Evolutionary conservation across 2,888 invertebrate species (phyloP), one percentile per base, ranked within the genome.

Genomic region (Melanostoma scalare): DNA sequence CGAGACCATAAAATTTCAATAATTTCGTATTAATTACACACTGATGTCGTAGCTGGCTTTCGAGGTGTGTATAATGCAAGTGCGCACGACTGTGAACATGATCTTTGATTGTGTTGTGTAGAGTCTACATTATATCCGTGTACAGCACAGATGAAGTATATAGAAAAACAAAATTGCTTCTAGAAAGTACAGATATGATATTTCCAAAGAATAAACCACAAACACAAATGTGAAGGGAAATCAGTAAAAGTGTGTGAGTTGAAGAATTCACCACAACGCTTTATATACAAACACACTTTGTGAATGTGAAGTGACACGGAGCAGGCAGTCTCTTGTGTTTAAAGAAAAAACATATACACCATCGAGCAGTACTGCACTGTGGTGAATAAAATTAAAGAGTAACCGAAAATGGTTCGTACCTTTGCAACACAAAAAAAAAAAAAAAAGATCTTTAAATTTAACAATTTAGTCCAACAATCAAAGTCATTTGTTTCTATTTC

Each of bases 1-100:
- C 78, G 82, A 82, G 82, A 82, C 78, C 48, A 69, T 68, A 56
- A 78, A 73, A 78, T 82, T 82, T 78, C 56, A 78, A 82, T 82
- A 80, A 75, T 69, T 65, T 68, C 38, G 31, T 71, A 46, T 76
- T 63, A 78, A 73, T 73, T 73, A 69, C 52, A 76, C 60, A 55
- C 68, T 40, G 53, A 65, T 61, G 52, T 36, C 61, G 67, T 50
- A 50, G 63, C 48, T 50, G 63, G 63, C 50, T 63, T 63, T 63
- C 63, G 68, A 68, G 44, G 77, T 77, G 67, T 81, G 72, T 77
- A 63, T 38, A 75, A 65, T 65, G 52, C 38, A 53, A 71, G 72
- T 67, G 65, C 55, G 61, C 35, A 38, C 44, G 31, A 38, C 20
- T 56, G 38, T 56, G 10, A 10, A 46, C 40, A 20, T 50, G 30